A percentile compares a stretch with the other conserved stretches of the same genome.
Conservation (phyloP, 2,797 vertebrate species). For the Onychomys arenicola region DNA sequence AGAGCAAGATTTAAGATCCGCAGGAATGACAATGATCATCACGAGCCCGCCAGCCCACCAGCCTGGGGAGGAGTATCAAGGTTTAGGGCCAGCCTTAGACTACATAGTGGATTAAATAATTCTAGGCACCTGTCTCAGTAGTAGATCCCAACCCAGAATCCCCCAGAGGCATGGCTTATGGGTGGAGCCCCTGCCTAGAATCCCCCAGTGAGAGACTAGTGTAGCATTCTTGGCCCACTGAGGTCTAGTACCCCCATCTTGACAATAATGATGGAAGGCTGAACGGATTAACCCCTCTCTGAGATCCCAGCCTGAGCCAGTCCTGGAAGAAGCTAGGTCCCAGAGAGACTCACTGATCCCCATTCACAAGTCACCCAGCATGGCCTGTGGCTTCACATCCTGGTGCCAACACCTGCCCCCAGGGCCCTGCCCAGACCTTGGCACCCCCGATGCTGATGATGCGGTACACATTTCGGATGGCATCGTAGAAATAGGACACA, state of each 20-base stretch:
- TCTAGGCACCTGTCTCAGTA: not conserved
- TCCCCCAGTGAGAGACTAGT: not conserved
- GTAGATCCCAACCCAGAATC: not conserved
- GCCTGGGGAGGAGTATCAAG: not conserved
- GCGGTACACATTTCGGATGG: conserved; percentile 94
- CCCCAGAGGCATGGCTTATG: not conserved
- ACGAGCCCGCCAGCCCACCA: not conserved
- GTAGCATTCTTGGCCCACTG: not conserved
- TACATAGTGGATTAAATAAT: not conserved
- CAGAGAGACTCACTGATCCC: not conserved
- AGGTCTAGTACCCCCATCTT: not conserved
- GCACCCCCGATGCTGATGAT: conserved; percentile 98
- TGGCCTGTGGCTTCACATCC: not conserved
- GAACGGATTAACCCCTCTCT: not conserved
- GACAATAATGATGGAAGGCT: too few species aligned
- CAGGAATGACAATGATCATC: not conserved
- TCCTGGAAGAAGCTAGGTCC: not conserved
- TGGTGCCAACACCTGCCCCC: not conserved
- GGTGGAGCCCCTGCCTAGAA: not conserved
- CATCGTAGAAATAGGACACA: conserved; percentile 97
- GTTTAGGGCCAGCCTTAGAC: not conserved
- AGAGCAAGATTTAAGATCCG: conserved; percentile 31
- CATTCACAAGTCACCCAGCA: not conserved
- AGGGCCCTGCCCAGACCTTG: conserved; percentile 89
- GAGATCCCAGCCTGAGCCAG: not conserved